Evolutionary conservation across 2,113 vertebrate genomes (phyloP), one percentile per base, ranked within the genome.

Genomic region (Speoplatyrhinus poulsoni): DNA sequence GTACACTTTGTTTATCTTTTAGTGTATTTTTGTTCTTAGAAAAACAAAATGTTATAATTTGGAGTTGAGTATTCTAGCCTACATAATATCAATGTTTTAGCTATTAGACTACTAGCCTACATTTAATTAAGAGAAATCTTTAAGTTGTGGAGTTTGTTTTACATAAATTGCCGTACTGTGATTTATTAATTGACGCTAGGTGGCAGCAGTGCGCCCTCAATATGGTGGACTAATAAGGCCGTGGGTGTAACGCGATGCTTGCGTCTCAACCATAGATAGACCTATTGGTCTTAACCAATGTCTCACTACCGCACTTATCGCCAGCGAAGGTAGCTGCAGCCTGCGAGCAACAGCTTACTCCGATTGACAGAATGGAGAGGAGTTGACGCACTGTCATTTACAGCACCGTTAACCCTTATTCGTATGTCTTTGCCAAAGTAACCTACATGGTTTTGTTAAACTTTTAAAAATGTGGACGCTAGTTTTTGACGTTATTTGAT

Each of bases 171-270:
- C 48, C 66, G 16, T 8, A 3, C 46, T 68, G 16, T 8, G 3
- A 60, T 13, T 50, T 12, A 2, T 3, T 12, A n/a, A 1, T 1
- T 41, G 62, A 70, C 90, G 65, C 53, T 86, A 90, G 92, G 59
- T 68, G 90, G 91, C 91, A 83, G 82, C 86, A 90, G 65, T 41
- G 80, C 49, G 62, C 67, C 15, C 79, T 59, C 69, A 11, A 47
- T 11, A 48, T 36, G 53, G 41, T 61, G 75, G 46, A 17, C 1
- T 63, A 69, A 65, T 46, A 72, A 80, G 61, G 62, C 53, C 69
- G 56, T 54, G 54, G 54, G 4, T 91, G 92, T 89, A 91, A 92
- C 70, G 85, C 88, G 90, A 91, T 59, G 85, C 90, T 91, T 57
- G 81, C 73, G 75, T 81, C 68, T 82, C 78, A 65, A 83, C 79